A percentile compares a stretch with the other conserved stretches of the same genome.
Conservation (phyloP, 2,113 vertebrate species). For the Pogona vitticeps region DNA sequence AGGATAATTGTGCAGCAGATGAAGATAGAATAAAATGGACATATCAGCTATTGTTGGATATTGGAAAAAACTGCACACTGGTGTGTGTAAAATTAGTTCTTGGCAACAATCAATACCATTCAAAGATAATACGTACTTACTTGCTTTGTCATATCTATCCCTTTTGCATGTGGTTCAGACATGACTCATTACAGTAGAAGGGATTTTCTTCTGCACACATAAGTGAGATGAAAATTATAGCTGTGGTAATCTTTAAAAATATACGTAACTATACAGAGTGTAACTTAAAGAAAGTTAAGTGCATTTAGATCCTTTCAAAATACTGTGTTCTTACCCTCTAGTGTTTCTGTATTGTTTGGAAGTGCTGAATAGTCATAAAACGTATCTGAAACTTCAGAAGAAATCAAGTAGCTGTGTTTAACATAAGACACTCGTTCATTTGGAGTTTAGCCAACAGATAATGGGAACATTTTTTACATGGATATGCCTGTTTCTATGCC, state of each 20-base stretch:
- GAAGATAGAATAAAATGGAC: slow-evolving; percentile 18
- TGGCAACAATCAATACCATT: neutral
- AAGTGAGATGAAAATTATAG: neutral
- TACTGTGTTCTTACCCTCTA: neutral
- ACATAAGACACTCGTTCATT: neutral
- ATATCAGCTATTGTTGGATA: slow-evolving; percentile 27
- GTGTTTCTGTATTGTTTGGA: neutral
- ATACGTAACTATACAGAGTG: neutral
- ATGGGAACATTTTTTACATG: neutral
- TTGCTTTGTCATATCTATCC: neutral
- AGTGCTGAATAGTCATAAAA: neutral
- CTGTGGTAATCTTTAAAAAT: neutral
- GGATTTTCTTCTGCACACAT: neutral
- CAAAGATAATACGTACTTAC: neutral
- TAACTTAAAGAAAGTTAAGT: slow-evolving; percentile 5
- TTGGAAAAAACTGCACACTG: neutral
- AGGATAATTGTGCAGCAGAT: slow-evolving; percentile 35
- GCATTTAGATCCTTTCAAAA: neutral
- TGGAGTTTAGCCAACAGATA: neutral
- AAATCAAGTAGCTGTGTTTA: neutral
- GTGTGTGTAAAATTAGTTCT: neutral
- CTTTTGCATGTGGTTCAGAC: neutral
- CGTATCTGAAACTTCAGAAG: neutral
- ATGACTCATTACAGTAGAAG: neutral
- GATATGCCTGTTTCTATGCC: neutral